A percentile compares a stretch with the other conserved stretches of the same genome.
These are phyloP conservation scores for Rhabdophis nuchalis DNA, from an alignment of 2,797 vertebrate species.

Conservation along the genomic window DNA sequence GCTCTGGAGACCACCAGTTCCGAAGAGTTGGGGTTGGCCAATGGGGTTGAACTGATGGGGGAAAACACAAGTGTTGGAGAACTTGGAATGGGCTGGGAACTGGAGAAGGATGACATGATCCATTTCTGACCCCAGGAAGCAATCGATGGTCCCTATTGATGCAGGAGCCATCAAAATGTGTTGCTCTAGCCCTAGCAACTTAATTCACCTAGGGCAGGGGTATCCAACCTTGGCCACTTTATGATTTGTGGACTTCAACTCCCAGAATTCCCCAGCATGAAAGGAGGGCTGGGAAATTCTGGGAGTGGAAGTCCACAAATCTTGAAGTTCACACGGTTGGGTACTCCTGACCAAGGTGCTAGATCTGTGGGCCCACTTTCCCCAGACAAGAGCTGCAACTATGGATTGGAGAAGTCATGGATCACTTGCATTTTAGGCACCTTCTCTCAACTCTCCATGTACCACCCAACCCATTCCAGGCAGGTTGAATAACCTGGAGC, in stretches of 20 bases:
- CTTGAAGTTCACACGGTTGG: too few relatives aligned
- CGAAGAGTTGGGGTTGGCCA: not conserved
- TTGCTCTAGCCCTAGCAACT: not conserved
- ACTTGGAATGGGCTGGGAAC: not conserved
- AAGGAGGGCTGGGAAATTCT: too few relatives aligned
- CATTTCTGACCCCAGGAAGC: not conserved
- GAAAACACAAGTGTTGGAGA: not conserved
- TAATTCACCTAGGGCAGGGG: not conserved
- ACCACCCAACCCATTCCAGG: not conserved
- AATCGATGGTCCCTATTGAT: not conserved
- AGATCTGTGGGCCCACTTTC: not conserved
- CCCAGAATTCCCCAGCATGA: too few relatives aligned
- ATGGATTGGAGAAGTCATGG: not conserved
- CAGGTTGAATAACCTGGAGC: too few relatives aligned
- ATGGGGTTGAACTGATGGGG: not conserved
- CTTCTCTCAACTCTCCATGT: not conserved
- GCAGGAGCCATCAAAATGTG: not conserved
- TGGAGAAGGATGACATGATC: not conserved
- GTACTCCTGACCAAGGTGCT: too few relatives aligned
- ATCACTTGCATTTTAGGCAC: not conserved
- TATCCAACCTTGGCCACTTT: too few relatives aligned
- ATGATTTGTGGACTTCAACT: too few relatives aligned
- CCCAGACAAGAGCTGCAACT: not conserved
- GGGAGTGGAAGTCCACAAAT: too few relatives aligned
- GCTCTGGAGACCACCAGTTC: not conserved